phyloP scores from a whole-genome alignment of 2,888 invertebrate genomes.

The Resseliella maxima region DNA sequence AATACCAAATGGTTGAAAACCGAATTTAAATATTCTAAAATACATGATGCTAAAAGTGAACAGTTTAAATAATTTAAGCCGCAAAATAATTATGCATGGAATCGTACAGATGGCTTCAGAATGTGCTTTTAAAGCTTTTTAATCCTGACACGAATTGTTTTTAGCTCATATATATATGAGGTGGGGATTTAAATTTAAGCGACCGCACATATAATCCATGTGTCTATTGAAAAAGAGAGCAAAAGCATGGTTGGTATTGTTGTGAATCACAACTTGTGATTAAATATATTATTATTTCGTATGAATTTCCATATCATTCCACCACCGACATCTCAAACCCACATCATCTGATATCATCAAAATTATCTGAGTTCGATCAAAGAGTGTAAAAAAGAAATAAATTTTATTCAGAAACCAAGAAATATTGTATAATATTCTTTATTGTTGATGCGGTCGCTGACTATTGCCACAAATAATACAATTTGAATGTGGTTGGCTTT shows the following conservation, averaged over 20 bases:
- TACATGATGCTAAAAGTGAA: neutral
- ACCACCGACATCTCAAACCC: neutral
- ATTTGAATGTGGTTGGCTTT: neutral
- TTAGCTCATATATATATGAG: neutral
- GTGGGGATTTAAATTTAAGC: neutral
- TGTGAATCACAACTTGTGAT: too few relatives aligned
- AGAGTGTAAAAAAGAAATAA: neutral
- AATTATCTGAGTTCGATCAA: neutral
- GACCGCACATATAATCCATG: neutral
- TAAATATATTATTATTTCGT: neutral
- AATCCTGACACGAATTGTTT: neutral
- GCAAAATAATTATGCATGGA: conserved; percentile 7
- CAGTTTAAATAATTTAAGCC: neutral
- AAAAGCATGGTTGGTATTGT: too few relatives aligned
- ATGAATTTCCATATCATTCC: neutral
- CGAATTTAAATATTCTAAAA: neutral
- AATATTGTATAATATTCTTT: neutral
- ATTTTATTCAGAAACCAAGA: neutral
- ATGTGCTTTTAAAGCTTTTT: neutral
- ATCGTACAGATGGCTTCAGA: neutral
- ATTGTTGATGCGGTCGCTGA: neutral
- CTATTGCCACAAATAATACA: neutral
- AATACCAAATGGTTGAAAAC: too few relatives aligned
- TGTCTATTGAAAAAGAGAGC: too few relatives aligned
- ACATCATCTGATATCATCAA: neutral